Evolutionary conservation across 2,113 vertebrate species (phyloP), one percentile per base, ranked within the genome.

Genomic region (Leuciscus idus): DNA sequence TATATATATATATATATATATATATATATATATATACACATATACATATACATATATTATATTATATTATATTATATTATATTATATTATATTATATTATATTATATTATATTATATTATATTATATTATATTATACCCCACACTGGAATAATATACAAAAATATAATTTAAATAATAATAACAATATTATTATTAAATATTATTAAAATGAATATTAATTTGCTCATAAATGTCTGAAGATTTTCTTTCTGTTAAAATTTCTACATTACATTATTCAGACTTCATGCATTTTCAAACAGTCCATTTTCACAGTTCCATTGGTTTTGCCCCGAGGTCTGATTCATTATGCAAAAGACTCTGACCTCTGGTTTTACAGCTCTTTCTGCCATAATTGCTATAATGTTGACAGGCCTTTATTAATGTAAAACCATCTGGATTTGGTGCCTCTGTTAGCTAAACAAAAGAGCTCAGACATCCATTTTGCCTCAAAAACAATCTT

Each of bases 341-440:
- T 33, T 82, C 46, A 81, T 86, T 81, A 86, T 74, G 66, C 66
- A 59, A 74, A 81, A 62, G 52, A 61, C 70, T 75, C 64, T 73
- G 39, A 74, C 85, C 52, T 64, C 72, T 48, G 46, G 48, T 73
- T 72, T 82, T 48, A 73, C 43, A 82, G 66, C 87, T 64, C 13
- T 55, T 64, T 36, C 73, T n/a, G 74, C 50, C 83, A 30, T 85
- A 50, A 79, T 82, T 50, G 36, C 84, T 64, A 84, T 12, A 68
- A 68, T 74, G 52, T 61, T 52, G 57, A 85, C 72, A 83, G 77
- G 48, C 10, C 39, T 21, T 79, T 74, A 74, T 83, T 48, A 39
- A 26, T 85, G 84, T 80, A 39, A 55, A 87, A 84, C 43, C 85
- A 88, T 85, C 72, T 87, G 87, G 81, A 87, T 88, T 88, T 74